A percentile compares a stretch with the other conserved stretches of the same genome.
These are phyloP conservation scores for Rhimphoctona megacephalus DNA, from an alignment of 2,888 invertebrate genomes.

Conservation along the genomic window DNA sequence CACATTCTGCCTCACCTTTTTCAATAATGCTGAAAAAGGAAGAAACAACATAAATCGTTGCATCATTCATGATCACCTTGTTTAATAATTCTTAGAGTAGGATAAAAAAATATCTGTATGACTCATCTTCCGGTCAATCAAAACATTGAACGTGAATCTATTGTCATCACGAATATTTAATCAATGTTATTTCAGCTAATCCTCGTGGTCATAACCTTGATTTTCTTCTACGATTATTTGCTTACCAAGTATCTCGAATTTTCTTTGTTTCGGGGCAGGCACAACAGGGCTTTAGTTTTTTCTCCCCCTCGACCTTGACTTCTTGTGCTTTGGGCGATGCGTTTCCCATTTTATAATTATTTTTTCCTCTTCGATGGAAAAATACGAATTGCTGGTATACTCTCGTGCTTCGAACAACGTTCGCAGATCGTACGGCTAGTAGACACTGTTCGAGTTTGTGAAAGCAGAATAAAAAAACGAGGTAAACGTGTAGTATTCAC, in stretches of 20 bases:
- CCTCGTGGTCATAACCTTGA: conserved; percentile 49
- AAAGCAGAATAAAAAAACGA: neutral
- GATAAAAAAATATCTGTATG: neutral
- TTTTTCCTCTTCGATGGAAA: neutral
- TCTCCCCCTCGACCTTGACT: conserved; percentile 86
- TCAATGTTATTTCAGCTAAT: neutral
- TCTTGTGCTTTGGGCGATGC: conserved; percentile 84
- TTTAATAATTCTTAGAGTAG: neutral
- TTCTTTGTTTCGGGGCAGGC: conserved; percentile 98
- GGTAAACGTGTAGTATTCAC: neutral
- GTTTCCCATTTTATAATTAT: conserved; percentile 86
- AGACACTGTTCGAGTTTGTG: conserved; percentile 10
- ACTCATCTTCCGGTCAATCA: neutral
- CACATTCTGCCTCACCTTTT: conserved; percentile 96
- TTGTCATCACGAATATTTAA: neutral
- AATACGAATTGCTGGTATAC: conserved; percentile 14
- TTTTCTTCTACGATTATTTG: conserved; percentile 41
- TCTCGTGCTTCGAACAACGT: neutral
- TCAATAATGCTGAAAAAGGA: conserved; percentile 92
- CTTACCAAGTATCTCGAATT: conserved; percentile 95
- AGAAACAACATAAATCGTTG: conserved; percentile 12
- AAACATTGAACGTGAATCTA: neutral
- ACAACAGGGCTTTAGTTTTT: conserved; percentile 97
- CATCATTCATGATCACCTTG: neutral
- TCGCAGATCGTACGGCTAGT: neutral